Conservation (phyloP, 2,113 vertebrate species). For the Plecturocebus donacophilus region DNA sequence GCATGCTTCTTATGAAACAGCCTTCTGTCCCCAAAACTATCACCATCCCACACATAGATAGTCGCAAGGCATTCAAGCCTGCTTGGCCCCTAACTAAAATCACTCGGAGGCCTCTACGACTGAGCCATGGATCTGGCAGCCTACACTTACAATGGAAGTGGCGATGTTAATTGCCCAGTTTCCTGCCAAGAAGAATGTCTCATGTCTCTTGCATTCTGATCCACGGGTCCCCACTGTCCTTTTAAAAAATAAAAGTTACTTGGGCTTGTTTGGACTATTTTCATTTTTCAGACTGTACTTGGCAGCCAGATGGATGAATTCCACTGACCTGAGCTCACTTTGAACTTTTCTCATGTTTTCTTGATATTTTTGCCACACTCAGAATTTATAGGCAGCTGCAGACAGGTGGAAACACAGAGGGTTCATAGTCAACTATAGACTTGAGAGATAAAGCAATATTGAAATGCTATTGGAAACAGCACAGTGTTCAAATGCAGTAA, state of each 20-base stretch:
- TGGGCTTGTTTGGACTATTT: slow-evolving; percentile 37
- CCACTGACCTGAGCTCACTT: slow-evolving; percentile 61
- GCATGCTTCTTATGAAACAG: neutral
- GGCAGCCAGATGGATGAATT: slow-evolving; percentile 51
- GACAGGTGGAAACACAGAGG: slow-evolving; percentile 48
- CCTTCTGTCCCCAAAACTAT: neutral
- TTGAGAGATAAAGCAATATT: neutral
- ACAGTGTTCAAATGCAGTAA: neutral
- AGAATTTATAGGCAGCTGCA: neutral
- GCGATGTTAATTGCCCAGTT: neutral
- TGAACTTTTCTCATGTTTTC: slow-evolving; percentile 55
- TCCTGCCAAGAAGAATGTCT: neutral
- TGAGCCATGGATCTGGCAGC: fast-evolving
- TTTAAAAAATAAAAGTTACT: slow-evolving; percentile 36
- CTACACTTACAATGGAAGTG: neutral
- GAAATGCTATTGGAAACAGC: neutral
- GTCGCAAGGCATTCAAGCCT: neutral
- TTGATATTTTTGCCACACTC: slow-evolving; percentile 18
- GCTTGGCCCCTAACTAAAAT: neutral
- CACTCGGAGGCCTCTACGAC: neutral
- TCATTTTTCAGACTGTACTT: slow-evolving; percentile 66
- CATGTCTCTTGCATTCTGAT: neutral
- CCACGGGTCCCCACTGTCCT: neutral
- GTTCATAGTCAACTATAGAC: neutral
- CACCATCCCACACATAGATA: neutral